A percentile compares a stretch with the other conserved stretches of the same genome.
Conservation (phyloP, 2,113 vertebrate species). For the Bufo bufo region DNA sequence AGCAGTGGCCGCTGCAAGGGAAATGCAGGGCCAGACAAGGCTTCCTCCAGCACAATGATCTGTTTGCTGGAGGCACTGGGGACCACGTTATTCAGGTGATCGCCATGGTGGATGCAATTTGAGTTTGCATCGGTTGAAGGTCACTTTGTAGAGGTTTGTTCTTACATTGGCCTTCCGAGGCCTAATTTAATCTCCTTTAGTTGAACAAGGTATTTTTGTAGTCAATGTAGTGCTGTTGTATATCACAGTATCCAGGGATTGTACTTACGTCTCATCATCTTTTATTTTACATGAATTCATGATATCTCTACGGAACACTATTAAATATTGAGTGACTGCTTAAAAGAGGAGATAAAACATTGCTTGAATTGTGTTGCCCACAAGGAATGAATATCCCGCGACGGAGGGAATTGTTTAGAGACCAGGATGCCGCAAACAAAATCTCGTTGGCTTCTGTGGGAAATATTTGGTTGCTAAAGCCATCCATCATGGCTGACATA, state of each 20-base stretch:
- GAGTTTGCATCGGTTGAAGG: neutral
- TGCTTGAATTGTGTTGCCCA: neutral
- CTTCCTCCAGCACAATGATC: neutral
- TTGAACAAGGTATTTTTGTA: neutral
- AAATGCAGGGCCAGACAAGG: neutral
- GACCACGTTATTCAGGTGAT: too few relatives aligned
- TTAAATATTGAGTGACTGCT: constrained; percentile 33
- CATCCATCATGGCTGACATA: constrained; percentile 51
- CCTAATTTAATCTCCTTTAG: neutral
- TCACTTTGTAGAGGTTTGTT: neutral
- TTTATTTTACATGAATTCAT: constrained; percentile 30
- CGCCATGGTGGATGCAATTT: too few relatives aligned
- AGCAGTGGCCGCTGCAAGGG: too few relatives aligned
- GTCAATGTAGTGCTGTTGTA: neutral
- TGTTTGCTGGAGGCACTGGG: too few relatives aligned
- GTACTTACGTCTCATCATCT: constrained; percentile 13
- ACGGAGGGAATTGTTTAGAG: constrained; percentile 41
- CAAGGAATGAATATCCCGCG: constrained; percentile 12
- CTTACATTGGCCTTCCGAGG: neutral
- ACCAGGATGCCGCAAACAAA: constrained; percentile 32
- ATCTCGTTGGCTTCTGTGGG: constrained; percentile 18
- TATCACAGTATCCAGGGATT: neutral
- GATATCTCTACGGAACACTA: constrained; percentile 19
- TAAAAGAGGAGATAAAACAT: constrained; percentile 31
- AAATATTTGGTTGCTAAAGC: constrained; percentile 41